phyloP scores from a whole-genome alignment of 2,113 vertebrate genomes.

The Haemorhous mexicanus region DNA sequence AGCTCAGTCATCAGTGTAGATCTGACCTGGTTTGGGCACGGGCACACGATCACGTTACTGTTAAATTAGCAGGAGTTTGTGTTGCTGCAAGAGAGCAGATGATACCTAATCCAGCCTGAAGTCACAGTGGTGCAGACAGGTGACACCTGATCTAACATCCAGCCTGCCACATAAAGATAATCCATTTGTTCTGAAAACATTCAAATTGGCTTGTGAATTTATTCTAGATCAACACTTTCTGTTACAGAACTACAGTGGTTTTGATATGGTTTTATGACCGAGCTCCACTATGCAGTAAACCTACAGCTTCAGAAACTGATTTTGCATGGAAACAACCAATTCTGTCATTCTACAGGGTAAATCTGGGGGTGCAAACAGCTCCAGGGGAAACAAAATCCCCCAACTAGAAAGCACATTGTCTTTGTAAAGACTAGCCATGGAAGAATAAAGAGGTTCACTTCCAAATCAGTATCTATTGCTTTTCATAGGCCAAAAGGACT shows the following conservation, averaged over 20 bases:
- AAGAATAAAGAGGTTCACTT: not conserved
- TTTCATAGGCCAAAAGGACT: not conserved
- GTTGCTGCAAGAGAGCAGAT: not conserved
- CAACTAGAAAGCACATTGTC: not conserved
- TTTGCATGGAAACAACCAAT: not conserved
- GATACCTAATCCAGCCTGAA: constrained; percentile 44
- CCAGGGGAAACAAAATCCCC: not conserved
- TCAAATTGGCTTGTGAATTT: not conserved
- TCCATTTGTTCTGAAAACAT: constrained; percentile 54
- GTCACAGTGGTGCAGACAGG: constrained; percentile 12
- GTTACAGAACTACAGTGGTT: not conserved
- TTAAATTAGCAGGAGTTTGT: constrained; percentile 25
- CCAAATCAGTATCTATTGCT: not conserved
- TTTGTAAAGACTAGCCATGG: not conserved
- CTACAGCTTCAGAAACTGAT: not conserved
- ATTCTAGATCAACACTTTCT: not conserved
- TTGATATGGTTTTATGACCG: not conserved
- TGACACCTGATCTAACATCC: constrained; percentile 37
- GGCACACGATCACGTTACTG: not conserved
- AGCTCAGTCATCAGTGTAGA: not conserved
- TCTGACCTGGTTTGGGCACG: not conserved
- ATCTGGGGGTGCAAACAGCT: not conserved
- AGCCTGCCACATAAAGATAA: constrained; percentile 3
- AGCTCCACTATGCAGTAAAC: not conserved
- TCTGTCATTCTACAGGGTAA: not conserved